A percentile compares a stretch with the other conserved stretches of the same genome.
Conservation (phyloP, 2,113 vertebrate species). For the Chloropsis hardwickii region DNA sequence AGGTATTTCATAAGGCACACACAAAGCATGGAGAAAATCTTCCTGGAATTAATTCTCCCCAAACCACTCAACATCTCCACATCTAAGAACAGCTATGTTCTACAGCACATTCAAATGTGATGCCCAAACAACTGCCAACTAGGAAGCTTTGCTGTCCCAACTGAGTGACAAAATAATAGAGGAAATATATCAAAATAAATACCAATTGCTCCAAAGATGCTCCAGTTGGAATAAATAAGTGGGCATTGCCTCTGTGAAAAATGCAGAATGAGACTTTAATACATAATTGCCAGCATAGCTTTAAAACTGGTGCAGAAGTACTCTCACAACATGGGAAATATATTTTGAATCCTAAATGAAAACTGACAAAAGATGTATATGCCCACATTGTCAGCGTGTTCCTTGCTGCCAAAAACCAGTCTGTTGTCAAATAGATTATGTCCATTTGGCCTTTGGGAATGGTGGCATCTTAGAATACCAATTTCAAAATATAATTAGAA, state of each 20-base stretch:
- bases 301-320: neutral
- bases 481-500: slow-evolving; percentile 38
- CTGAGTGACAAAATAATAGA: neutral
- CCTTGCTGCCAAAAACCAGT: slow-evolving; percentile 25
- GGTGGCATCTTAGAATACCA: neutral
- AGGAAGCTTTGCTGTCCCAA: neutral
- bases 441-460: slow-evolving; percentile 42
- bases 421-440: slow-evolving; percentile 21
- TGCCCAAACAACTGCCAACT: neutral
- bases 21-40: neutral
- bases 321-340: neutral
- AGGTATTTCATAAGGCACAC: neutral
- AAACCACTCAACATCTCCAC: accelerated
- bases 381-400: neutral
- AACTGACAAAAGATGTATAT: slow-evolving; percentile 3
- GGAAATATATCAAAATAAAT: neutral
- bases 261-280: neutral
- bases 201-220: neutral
- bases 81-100: neutral
- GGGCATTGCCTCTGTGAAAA: neutral
- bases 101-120: neutral
- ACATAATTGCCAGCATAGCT: neutral
- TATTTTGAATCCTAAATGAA: slow-evolving; percentile 28
- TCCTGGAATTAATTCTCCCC: neutral
- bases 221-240: neutral